phyloP scores from a whole-genome alignment of 2,797 vertebrate genomes.

The Molossus alvarezi region DNA sequence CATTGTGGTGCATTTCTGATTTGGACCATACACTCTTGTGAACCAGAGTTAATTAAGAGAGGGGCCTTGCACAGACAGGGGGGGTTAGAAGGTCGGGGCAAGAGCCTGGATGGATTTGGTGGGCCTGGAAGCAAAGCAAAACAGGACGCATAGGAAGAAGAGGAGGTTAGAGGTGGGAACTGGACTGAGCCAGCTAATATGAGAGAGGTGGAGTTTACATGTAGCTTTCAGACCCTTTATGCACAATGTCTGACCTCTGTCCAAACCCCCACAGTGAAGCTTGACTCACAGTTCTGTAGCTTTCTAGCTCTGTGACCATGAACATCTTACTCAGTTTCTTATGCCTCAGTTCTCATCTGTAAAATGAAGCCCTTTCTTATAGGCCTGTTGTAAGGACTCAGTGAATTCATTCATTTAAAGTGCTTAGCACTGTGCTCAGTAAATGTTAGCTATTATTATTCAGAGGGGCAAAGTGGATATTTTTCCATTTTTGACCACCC shows the following conservation, averaged over 20 bases:
- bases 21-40: neutral
- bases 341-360: neutral
- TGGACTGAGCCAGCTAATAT: fast-evolving
- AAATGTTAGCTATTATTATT: neutral
- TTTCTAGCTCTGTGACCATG: neutral
- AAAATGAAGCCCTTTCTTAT: neutral
- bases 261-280: neutral
- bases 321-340: neutral
- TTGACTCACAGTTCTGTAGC: neutral
- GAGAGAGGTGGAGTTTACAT: neutral
- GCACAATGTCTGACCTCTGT: neutral
- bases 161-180: too few species aligned
- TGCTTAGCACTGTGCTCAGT: neutral
- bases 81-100: too few species aligned
- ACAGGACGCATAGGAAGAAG: neutral
- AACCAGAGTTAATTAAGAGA: neutral
- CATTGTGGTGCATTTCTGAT: neutral
- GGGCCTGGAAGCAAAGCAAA: neutral
- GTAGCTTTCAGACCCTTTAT: neutral
- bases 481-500: neutral
- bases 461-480: neutral
- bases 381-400: neutral
- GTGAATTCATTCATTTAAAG: neutral
- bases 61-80: neutral
- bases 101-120: neutral